Evolutionary conservation across 2,888 invertebrate species (phyloP), one percentile per base, ranked within the genome.

Genomic region (Monoplex corrugatus): DNA sequence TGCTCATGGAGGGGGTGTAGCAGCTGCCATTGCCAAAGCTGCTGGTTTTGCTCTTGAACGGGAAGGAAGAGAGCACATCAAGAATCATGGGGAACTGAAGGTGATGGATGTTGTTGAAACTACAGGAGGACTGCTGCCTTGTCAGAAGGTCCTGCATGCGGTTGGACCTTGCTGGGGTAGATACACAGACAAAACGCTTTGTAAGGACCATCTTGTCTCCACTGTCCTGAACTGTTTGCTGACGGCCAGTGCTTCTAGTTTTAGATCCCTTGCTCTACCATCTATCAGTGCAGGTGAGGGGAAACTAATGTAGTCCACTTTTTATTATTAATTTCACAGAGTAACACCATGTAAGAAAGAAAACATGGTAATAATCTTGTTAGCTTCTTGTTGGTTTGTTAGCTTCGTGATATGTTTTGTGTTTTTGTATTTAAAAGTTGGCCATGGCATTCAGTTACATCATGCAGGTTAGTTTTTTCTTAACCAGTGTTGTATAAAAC

Each of bases 1-100:
- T 16, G 28, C n/a, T 32, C 89, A 90, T 68, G 84, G 80, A 28
- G 90, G 90, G 32, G 91, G 91, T n/a, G 89, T 91, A 38, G 91
- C 91, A 10, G 44, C n/a, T 8, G 91, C 83, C 38, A 89, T 90
- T 32, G n/a, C 89, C 28, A 50, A 84, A 28, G 89, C 84, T 28
- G 91, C 89, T 10, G 91, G 91, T n/a, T 38, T 13, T 32, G 57
- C 19, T 1, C 44, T 91, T 40, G n/a, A 84, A 23, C n/a, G 50
- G 19, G 90, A 89, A 35, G 89, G 90, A 50, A 38, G 50, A 6
- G 45, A 63, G 5, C 78, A 50, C 72, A 88, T 87, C 45, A 75
- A 40, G 10, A 57, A 44, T n/a, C 38, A 84, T 45, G 85, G 88
- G 10, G 23, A 28, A 8, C n/a, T 88, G 38, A 40, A 40, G 50